Evolutionary conservation across 1,140 invertebrate genomes (phyloP), one percentile per base, ranked within the genome.

Genomic region (Octopus sinensis): DNA sequence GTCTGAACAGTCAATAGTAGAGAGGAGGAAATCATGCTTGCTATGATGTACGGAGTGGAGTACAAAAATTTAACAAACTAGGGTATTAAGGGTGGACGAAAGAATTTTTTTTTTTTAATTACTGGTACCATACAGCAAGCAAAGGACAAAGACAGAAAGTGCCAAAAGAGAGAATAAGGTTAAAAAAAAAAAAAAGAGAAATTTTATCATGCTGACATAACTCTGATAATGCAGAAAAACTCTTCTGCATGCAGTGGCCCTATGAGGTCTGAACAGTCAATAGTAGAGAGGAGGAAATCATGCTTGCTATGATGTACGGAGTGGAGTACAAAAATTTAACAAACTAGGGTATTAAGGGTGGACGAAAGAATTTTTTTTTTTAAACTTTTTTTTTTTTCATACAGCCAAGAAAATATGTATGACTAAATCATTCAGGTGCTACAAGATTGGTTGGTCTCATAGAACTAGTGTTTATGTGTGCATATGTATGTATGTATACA

Each of bases 221-320:
- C 17, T 9, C 6, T 62, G 56, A 71, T 5, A 71, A 71, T 13
- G 68, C 68, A 71, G 68, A 71, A 71, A 71, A n/a, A n/a, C 30
- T 62, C 17, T 62, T 71, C 68, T 71, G 68, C 68, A 71, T 71
- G 68, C 68, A 71, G 68, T 71, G 68, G 13, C 68, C 68, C 68
- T 71, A 71, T 5, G 13, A 23, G 5, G 30, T 71, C 68, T 5
- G 13, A 71, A 23, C 12, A n/a, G 68, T n/a, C n/a, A n/a, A n/a
- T n/a, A n/a, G n/a, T n/a, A n/a, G n/a, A n/a, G n/a, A n/a, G n/a
- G n/a, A n/a, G n/a, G n/a, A n/a, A n/a, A n/a, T 71, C 68, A 71
- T 71, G 68, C 68, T 71, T 71, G 68, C 68, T 71, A 71, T 71
- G 5, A n/a, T 13, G 68, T 71, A 71, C 12, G 12, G 30, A 23